Evolutionary conservation across 1,140 invertebrate species (phyloP).

Genomic region (Penaeus indicus): DNA sequence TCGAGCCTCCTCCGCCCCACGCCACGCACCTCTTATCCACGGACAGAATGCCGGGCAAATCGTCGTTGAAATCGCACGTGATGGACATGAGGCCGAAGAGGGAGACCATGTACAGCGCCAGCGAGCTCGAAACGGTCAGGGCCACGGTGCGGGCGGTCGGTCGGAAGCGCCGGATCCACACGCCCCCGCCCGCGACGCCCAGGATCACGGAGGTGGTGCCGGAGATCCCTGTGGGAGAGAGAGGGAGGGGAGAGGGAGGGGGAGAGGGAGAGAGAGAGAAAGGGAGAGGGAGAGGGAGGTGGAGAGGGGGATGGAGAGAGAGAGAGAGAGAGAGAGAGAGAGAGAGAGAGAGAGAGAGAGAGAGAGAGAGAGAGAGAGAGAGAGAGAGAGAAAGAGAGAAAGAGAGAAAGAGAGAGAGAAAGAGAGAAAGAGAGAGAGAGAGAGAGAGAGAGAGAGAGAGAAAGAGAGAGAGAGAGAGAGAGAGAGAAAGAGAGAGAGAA

Average conservation of each 20-base stretch:
- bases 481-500: too few species aligned
- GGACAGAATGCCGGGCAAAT: constrained; percentile 48
- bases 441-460: too few species aligned
- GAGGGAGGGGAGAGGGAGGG: neutral
- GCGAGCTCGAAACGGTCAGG: constrained; percentile 1
- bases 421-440: too few species aligned
- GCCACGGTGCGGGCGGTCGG: constrained; percentile 54
- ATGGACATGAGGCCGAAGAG: constrained; percentile 52
- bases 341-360: neutral
- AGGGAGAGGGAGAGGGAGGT: neutral
- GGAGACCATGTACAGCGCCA: constrained; percentile 44
- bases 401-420: too few species aligned
- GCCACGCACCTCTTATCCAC: constrained; percentile 52
- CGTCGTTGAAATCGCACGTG: constrained; percentile 41
- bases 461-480: too few species aligned
- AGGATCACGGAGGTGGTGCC: constrained; percentile 52
- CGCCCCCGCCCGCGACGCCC: constrained; percentile 44
- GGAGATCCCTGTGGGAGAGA: constrained; percentile 19
- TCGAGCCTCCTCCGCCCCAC: too few species aligned
- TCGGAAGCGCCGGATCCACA: constrained; percentile 52
- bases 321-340: neutral
- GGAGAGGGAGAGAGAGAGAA: neutral
- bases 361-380: too few species aligned
- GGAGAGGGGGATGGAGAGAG: neutral
- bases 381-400: too few species aligned